phyloP scores from a whole-genome alignment of 2,113 vertebrate genomes.

The Coptodon rendalli region DNA sequence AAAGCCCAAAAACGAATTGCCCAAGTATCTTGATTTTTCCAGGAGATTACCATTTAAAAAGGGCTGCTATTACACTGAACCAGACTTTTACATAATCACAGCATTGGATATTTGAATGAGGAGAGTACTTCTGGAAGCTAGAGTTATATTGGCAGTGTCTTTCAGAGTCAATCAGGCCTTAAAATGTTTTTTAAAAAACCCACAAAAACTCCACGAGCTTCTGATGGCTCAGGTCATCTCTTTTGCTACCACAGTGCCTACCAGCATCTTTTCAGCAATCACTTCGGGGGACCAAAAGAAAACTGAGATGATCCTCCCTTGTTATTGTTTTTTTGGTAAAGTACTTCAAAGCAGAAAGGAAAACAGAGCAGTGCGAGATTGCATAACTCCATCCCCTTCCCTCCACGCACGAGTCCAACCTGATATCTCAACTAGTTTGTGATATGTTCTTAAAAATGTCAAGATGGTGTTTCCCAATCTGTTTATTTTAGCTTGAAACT shows the following conservation, averaged over 20 bases:
- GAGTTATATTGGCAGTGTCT: neutral
- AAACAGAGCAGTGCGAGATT: neutral
- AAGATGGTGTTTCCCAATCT: neutral
- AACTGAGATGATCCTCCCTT: neutral
- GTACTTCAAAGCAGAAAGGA: neutral
- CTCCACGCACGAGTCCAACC: neutral
- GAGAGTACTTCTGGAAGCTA: neutral
- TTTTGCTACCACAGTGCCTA: neutral
- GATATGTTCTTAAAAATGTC: neutral
- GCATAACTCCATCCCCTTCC: neutral
- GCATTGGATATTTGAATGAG: neutral
- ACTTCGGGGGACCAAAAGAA: neutral
- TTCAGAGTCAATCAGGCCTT: neutral
- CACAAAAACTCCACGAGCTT: neutral
- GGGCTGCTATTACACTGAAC: neutral
- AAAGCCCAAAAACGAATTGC: neutral
- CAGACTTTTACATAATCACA: neutral
- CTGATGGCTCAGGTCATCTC: neutral
- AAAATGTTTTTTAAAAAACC: neutral
- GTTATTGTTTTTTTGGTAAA: neutral
- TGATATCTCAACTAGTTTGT: neutral
- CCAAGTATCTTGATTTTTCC: neutral
- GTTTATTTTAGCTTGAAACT: neutral
- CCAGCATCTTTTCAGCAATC: neutral
- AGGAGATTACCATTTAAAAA: neutral